Base-by-base conservation (phyloP, 1,140 invertebrate genomes). In the Piezodorus guildinii region DNA sequence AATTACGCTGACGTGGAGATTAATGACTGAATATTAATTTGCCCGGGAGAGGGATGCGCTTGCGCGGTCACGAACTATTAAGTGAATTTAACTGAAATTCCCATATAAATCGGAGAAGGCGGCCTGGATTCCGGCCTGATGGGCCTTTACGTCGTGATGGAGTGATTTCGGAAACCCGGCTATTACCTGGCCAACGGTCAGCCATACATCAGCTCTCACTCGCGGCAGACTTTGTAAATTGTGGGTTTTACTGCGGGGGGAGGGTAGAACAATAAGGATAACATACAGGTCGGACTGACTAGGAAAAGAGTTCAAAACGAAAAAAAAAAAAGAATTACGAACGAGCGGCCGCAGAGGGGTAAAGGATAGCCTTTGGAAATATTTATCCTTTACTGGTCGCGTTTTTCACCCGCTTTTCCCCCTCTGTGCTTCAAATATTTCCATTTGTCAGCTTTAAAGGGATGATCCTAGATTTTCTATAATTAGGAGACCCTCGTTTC, bases 41-140 rank as follows among this genome's bases (percentile, higher is more conserved):
- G 34, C 5, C 1, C 21, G 46, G 21, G 46, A 49, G n/a, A 49
- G n/a, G n/a, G 46, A 17, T 21, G n/a, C n/a, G 21, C 46, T 10
- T 21, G 46, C 46, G 46, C n/a, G 46, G 46, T 49, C 46, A 49
- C 46, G 46, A 49, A 49, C n/a, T 49, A 49, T 49, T 49, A 49
- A 49, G 46, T 49, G 46, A 49, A 49, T 49, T 49, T 49, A 49
- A 49, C 46, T 49, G 46, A 49, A 49, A 49, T 49, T 49, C 46
- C 46, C 46, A 49, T 49, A 49, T 49, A 49, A 49, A 49, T 49
- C 46, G 46, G 46, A 49, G 46, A 5, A 21, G 46, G 6, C 46
- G 46, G 46, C 46, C 46, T 49, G 46, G 21, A 49, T 49, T 49
- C 46, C 46, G 21, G 4, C 46, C 46, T 49, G 46, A 49, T 49